A percentile compares a stretch with the other conserved stretches of the same genome.
Conservation (phyloP, 2,888 invertebrate genomes). For the Tiphia femorata region DNA sequence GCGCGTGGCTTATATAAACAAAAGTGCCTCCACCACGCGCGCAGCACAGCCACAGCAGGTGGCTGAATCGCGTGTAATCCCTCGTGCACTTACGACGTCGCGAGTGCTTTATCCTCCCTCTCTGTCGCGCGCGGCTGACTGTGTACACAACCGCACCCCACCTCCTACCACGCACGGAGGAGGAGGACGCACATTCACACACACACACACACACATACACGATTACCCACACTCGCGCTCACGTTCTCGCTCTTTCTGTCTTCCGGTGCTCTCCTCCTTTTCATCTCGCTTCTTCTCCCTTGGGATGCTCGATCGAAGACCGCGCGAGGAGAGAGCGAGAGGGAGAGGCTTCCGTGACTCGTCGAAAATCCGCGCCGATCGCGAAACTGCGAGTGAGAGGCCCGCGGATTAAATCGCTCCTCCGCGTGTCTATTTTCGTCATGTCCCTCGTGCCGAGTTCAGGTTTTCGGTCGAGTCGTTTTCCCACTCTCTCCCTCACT, state of each 20-base stretch:
- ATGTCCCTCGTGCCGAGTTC: slow-evolving; percentile 17
- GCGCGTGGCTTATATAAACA: slow-evolving; percentile 55
- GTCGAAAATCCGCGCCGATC: slow-evolving; percentile 23
- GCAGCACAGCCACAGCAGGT: slow-evolving; percentile 52
- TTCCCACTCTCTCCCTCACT: slow-evolving; percentile 4
- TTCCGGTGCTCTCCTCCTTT: too few relatives aligned
- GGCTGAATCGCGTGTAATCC: slow-evolving; percentile 51
- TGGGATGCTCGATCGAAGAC: too few relatives aligned
- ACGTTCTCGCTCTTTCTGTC: too few relatives aligned
- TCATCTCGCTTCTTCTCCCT: too few relatives aligned
- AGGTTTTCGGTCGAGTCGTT: slow-evolving; percentile 15
- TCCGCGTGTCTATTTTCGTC: slow-evolving; percentile 20
- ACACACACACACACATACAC: too few relatives aligned
- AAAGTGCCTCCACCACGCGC: slow-evolving; percentile 53
- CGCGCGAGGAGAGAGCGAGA: too few relatives aligned
- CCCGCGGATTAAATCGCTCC: slow-evolving; percentile 16
- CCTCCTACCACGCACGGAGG: too few relatives aligned
- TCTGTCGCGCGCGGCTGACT: too few relatives aligned
- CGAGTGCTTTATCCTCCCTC: slow-evolving; percentile 13
- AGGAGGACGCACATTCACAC: too few relatives aligned
- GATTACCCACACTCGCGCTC: too few relatives aligned
- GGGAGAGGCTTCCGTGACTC: too few relatives aligned
- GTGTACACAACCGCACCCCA: too few relatives aligned
- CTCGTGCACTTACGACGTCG: slow-evolving; percentile 29
- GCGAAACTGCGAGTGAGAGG: slow-evolving; percentile 3